Evolutionary conservation across 2,797 vertebrate genomes (phyloP), one percentile per base, ranked within the genome.

Genomic region (Tokudaia muenninki): DNA sequence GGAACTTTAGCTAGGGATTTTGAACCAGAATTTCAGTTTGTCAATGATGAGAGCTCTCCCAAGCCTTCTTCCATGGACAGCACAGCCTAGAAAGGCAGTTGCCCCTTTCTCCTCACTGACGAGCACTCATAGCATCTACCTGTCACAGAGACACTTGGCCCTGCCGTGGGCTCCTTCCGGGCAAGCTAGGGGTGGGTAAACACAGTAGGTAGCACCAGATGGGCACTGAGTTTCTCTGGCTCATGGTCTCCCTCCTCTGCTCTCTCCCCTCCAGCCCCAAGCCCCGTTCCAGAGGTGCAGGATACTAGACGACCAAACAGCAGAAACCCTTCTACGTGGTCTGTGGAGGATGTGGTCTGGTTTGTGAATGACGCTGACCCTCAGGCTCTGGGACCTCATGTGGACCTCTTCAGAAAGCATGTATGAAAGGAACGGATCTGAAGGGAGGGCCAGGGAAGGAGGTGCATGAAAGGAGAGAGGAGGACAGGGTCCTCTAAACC

Each of bases 361-460:
- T 99, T 99, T 96, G 99, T 99, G 98, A 99, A 99, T 97, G 99
- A 99, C 3, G 99, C 99, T 10, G 99, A 99, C 97, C 99, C 99
- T 16, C 99, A 99, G 13, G 99, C 99, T n/a, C 98, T 99, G 97
- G 99, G 99, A 65, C 99, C 99, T 17, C 99, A 99, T 0, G 99
- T 99, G 90, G 99, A 99, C 26, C 98, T 99, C 97, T 99, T 99
- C 99, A 99, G 99, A 98, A 99, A 99, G 98, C 99, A 99, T 0
- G 99, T 99, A 98, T 97, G 99, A 97, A 0, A 37, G 3, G 1
- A 41, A 34, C 2, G 34, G 82, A n/a, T 24, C 75, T 21, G n/a
- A 55, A 26, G 1, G 67, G 89, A 41, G 50, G 41, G 2, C 8
- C 0, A 1, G n/a, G n/a, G 2, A 11, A 21, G 29, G 14, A 12